A percentile compares a stretch with the other conserved stretches of the same genome.
Conservation (phyloP, 2,113 vertebrate species). For the Isichthys henryi region DNA sequence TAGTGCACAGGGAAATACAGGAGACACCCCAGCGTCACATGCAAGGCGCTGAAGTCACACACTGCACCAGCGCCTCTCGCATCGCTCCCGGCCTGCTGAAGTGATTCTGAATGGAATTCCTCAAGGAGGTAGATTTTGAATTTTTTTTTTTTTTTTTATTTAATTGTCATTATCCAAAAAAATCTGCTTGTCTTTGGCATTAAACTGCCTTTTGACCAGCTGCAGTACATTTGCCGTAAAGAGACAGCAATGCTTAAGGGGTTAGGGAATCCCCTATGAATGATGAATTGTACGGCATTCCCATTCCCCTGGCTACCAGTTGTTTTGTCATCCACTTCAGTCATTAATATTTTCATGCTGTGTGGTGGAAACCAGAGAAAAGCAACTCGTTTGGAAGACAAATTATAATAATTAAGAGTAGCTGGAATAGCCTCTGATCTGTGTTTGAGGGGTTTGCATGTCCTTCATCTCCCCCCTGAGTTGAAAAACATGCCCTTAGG, state of each 20-base stretch:
- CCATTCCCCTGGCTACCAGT: constrained; percentile 8
- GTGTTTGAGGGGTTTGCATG: background rate
- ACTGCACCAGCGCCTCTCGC: background rate
- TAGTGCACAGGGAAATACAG: constrained; percentile 38
- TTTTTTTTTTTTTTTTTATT: background rate
- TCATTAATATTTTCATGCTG: background rate
- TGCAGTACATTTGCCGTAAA: background rate
- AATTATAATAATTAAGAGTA: background rate
- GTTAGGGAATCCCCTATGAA: constrained; percentile 8
- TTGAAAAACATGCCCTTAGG: background rate
- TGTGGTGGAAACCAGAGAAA: background rate
- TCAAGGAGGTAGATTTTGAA: background rate
- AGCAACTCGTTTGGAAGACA: background rate
- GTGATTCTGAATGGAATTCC: background rate
- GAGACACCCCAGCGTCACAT: constrained; percentile 36
- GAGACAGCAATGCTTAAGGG: constrained; percentile 4
- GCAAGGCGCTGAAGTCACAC: constrained; percentile 25
- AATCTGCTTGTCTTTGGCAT: background rate
- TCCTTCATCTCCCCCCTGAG: background rate
- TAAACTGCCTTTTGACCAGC: background rate
- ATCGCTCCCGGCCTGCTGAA: background rate
- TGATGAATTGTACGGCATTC: background rate
- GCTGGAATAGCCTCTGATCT: background rate
- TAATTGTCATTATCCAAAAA: background rate
- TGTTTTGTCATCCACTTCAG: background rate